A percentile compares a stretch with the other conserved stretches of the same genome.
Evolutionary conservation across 2,113 vertebrate species (phyloP).

Genomic region (Neolamprologus tretocephalus): DNA sequence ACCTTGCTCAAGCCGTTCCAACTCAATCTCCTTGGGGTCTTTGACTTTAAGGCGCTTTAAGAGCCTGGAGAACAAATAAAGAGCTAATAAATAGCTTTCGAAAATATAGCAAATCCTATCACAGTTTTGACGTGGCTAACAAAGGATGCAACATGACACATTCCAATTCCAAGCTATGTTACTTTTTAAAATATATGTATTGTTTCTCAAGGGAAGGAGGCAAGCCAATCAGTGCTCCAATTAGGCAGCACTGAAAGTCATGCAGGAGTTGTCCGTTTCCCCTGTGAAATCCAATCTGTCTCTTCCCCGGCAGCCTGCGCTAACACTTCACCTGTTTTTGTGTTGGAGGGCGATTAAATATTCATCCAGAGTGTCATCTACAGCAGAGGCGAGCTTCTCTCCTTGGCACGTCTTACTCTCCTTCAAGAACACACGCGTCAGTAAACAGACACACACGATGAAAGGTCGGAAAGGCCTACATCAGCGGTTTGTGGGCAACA

Average conservation of each 20-base stretch:
- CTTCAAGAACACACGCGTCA: constrained; percentile 60
- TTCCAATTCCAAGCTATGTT: neutral
- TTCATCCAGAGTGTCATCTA: constrained; percentile 88
- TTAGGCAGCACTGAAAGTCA: neutral
- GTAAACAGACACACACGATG: neutral
- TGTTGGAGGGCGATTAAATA: constrained; percentile 91
- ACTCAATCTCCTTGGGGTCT: constrained; percentile 71
- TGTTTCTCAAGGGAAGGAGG: neutral
- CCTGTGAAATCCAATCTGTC: constrained; percentile 40
- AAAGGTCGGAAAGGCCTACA: constrained; percentile 3
- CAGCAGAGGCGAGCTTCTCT: constrained; percentile 73
- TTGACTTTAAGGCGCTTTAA: constrained; percentile 77
- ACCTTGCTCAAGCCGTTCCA: constrained; percentile 86
- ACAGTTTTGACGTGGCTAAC: neutral
- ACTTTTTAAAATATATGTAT: neutral
- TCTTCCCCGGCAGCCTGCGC: constrained; percentile 2
- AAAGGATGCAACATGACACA: neutral
- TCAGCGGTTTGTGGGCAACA: neutral
- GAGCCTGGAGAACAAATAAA: constrained; percentile 65
- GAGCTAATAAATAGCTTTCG: neutral
- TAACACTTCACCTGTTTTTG: constrained; percentile 81
- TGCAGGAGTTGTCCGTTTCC: neutral
- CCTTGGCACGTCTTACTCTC: constrained; percentile 41
- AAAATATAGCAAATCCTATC: neutral
- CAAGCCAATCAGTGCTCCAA: constrained; percentile 21